A percentile compares a stretch with the other conserved stretches of the same genome.
These are phyloP conservation scores for Salvelinus fontinalis DNA, from an alignment of 2,113 vertebrate genomes.

Conservation along the genomic window DNA sequence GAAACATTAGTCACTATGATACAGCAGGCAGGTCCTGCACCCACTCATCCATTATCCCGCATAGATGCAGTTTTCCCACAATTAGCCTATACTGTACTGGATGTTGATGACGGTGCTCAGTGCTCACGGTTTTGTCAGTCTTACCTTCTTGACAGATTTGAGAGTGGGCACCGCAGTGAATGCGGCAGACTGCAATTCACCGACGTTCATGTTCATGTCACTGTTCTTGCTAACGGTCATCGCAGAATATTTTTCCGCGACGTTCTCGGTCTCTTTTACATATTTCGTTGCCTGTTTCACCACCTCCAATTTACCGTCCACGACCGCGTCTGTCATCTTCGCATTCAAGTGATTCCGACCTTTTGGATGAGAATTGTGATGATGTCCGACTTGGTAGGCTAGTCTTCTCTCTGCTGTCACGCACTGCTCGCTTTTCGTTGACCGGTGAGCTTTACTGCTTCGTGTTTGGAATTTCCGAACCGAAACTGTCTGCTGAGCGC, in stretches of 20 bases:
- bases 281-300: conserved; percentile 81
- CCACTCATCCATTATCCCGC: background rate
- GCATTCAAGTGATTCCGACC: conserved; percentile 42
- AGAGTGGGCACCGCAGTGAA: conserved; percentile 77
- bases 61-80: conserved; percentile 15
- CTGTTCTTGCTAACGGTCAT: conserved; percentile 77
- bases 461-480: conserved; percentile 12
- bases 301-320: conserved; percentile 66
- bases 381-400: conserved; percentile 12
- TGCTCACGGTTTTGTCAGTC: conserved; percentile 18
- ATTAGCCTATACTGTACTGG: conserved; percentile 18
- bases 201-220: conserved; percentile 75
- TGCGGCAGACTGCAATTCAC: conserved; percentile 74
- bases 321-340: conserved; percentile 66
- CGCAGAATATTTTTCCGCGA: conserved; percentile 79
- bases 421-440: background rate
- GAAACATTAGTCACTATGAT: no score
- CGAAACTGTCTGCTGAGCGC: no score
- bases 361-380: background rate
- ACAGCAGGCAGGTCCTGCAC: background rate
- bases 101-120: background rate
- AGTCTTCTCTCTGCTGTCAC: background rate
- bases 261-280: conserved; percentile 81
- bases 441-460: conserved; percentile 10
- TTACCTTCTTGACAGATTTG: conserved; percentile 81